phyloP scores from a whole-genome alignment of 2,113 vertebrate species.

The Xenopus tropicalis region DNA sequence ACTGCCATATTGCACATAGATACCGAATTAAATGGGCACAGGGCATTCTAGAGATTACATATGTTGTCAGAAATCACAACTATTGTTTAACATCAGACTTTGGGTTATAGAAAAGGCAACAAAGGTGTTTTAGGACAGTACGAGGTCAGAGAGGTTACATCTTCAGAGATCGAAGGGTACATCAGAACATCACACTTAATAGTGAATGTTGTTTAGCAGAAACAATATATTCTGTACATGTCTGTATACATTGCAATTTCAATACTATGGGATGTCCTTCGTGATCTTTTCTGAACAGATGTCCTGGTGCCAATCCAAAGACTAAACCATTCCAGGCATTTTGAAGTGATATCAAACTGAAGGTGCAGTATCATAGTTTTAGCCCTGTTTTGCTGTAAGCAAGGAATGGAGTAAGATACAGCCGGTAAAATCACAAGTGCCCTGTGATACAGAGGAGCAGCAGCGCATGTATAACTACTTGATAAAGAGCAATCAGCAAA shows the following conservation, averaged over 20 bases:
- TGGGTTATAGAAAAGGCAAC: constrained; percentile 17
- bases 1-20: no score
- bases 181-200: background rate
- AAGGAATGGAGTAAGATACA: background rate
- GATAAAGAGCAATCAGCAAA: constrained; percentile 72
- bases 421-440: constrained; percentile 66
- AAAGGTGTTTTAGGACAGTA: constrained; percentile 24
- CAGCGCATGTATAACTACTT: constrained; percentile 79
- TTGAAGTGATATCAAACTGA: background rate
- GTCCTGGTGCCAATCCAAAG: no score
- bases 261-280: no score
- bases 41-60: no score
- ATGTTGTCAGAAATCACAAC: no score
- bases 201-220: background rate
- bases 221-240: background rate
- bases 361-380: background rate
- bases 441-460: constrained; percentile 86
- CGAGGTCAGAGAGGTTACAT: constrained; percentile 7
- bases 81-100: no score
- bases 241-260: no score
- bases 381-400: no score
- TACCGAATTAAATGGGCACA: no score
- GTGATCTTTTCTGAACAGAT: no score
- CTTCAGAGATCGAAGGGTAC: background rate
- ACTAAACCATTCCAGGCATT: background rate